These are phyloP conservation scores for Gadus macrocephalus DNA, from an alignment of 2,113 vertebrate genomes.

Conservation along the genomic window DNA sequence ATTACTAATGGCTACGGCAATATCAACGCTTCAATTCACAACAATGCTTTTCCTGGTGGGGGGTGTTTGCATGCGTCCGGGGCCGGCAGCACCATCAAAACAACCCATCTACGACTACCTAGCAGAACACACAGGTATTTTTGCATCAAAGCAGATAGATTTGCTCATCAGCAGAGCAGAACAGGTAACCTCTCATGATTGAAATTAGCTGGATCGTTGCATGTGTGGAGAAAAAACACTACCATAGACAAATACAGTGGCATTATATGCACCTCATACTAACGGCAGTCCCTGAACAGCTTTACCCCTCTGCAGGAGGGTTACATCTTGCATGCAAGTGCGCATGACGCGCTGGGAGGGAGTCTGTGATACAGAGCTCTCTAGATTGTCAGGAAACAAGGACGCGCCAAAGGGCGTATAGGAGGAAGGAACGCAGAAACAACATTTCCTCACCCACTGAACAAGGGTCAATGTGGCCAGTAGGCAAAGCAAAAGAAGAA, in stretches of 20 bases:
- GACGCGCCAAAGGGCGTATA: slow-evolving; percentile 52
- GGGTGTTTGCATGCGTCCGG: slow-evolving; percentile 32
- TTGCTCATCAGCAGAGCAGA: too few species aligned
- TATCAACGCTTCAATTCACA: slow-evolving; percentile 47
- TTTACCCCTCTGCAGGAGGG: slow-evolving; percentile 12
- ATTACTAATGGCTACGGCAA: slow-evolving; percentile 53
- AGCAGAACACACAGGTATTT: too few species aligned
- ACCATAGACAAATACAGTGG: too few species aligned
- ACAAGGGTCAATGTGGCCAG: slow-evolving; percentile 10
- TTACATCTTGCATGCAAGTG: slow-evolving; percentile 38
- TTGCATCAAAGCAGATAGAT: too few species aligned
- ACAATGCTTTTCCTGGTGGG: slow-evolving; percentile 43
- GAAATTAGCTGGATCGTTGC: background rate
- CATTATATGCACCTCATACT: too few species aligned
- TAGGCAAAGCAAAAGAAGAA: slow-evolving; percentile 12
- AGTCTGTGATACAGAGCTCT: slow-evolving; percentile 46
- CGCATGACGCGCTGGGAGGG: slow-evolving; percentile 25
- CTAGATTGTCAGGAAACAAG: slow-evolving; percentile 50
- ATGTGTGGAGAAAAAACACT: background rate
- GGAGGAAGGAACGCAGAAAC: slow-evolving; percentile 41
- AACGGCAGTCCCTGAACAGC: slow-evolving; percentile 16
- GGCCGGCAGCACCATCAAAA: slow-evolving; percentile 15
- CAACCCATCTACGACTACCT: slow-evolving; percentile 1
- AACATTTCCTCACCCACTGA: slow-evolving; percentile 24
- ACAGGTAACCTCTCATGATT: too few species aligned